Base-by-base conservation (phyloP, 2,888 invertebrate species). In the Biston stratarius region DNA sequence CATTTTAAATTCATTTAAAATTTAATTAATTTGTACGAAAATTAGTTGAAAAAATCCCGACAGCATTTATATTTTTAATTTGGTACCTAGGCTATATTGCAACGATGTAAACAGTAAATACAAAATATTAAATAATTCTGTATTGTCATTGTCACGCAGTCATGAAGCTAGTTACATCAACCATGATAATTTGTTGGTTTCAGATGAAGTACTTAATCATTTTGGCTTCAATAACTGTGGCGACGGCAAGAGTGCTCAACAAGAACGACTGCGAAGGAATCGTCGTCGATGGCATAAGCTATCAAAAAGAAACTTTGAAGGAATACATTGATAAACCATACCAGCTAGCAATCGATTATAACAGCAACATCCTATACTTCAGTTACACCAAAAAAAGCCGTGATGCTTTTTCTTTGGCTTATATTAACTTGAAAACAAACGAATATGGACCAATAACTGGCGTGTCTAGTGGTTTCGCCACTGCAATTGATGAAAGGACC, bases 351-450 rank as follows among this genome's bases (percentile, higher is more conserved):
- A 82, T 92, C 33, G 90, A 92, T 65, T 83, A 87, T 44, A 78
- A 85, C n/a, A 89, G 83, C 2, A 86, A 87, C 60, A 84, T 79
- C 1, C 60, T 92, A 36, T 91, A 88, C 76, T 91, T 88, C 66
- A 91, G 91, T 67, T 87, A 80, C 59, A 64, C 76, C 2, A 72
- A 76, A 42, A 42, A 57, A 0, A 47, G 59, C 3, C 68, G 69
- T 0, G 24, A 49, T 5, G 62, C 58, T 12, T 90, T 90, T 52
- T 74, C 79, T 72, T 76, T 85, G 9, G 87, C 83, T 0, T 87
- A 81, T 60, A 56, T 90, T 0, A 86, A 86, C 68, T 68, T 91
- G 0, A 86, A 86, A 62, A 88, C 83, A 0, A 80, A 83, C 44
- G 80, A 81, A 1, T 84, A 75, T 10, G 78, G 77, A 0, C 64